A percentile compares a stretch with the other conserved stretches of the same genome.
Evolutionary conservation across 2,797 vertebrate genomes (phyloP).

Genomic region (Meda fulgida): DNA sequence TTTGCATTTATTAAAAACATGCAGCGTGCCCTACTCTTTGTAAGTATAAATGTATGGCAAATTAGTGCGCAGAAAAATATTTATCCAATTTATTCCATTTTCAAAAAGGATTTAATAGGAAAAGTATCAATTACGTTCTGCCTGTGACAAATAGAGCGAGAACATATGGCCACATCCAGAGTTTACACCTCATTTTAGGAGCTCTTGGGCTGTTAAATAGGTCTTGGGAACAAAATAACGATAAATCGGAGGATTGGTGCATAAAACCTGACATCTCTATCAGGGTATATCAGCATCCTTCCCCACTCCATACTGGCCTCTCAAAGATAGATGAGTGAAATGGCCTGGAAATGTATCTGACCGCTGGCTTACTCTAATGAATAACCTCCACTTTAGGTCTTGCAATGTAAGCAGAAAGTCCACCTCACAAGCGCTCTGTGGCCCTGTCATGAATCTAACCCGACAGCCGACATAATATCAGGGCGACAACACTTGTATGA

Average conservation of each 20-base stretch:
- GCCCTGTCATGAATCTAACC: slow-evolving; percentile 97
- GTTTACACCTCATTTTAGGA: slow-evolving; percentile 93
- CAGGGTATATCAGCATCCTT: slow-evolving; percentile 99
- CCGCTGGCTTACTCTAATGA: slow-evolving; percentile 99
- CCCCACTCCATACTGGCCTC: slow-evolving; percentile 93
- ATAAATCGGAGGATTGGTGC: slow-evolving; percentile 98
- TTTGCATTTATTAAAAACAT: background rate
- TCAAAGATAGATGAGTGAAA: slow-evolving; percentile 99
- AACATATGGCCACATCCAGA: slow-evolving; percentile 71
- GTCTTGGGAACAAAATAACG: slow-evolving; percentile 99
- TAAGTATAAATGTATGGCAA: background rate
- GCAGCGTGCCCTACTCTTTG: background rate
- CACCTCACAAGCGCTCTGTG: slow-evolving; percentile 89
- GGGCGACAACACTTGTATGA: slow-evolving; percentile 99
- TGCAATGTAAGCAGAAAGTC: slow-evolving; percentile 99
- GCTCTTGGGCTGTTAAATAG: slow-evolving; percentile 87
- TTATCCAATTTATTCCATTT: slow-evolving; percentile 1
- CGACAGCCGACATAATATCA: slow-evolving; percentile 99
- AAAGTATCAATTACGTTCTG: slow-evolving; percentile 32
- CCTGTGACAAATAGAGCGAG: slow-evolving; percentile 62
- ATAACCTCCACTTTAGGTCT: slow-evolving; percentile 99
- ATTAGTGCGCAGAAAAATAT: background rate
- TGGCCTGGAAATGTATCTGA: slow-evolving; percentile 99
- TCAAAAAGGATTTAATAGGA: slow-evolving; percentile 4
- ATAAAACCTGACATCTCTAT: slow-evolving; percentile 99